Conservation (phyloP, 1,140 invertebrate genomes). For the Oedothorax gibbosus region DNA sequence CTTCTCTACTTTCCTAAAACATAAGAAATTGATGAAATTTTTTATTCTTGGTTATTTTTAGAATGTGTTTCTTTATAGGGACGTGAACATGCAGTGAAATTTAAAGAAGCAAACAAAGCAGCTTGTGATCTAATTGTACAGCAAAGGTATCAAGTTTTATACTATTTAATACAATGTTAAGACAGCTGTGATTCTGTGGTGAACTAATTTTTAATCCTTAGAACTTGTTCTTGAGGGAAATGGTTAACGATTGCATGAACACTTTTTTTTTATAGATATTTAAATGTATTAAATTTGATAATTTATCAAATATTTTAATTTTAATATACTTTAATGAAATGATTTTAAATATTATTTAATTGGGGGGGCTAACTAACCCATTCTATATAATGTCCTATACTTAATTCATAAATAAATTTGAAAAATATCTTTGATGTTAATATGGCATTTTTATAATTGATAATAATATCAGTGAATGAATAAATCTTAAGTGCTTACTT, state of each 20-base stretch:
- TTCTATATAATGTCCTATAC: no score
- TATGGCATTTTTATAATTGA: no score
- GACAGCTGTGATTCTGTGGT: neutral
- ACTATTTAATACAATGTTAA: neutral
- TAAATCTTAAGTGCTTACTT: no score
- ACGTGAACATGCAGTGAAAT: constrained; percentile 70
- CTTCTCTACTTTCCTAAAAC: neutral
- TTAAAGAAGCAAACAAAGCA: constrained; percentile 70
- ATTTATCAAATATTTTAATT: neutral
- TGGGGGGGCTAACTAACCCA: no score
- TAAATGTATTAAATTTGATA: neutral
- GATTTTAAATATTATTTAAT: neutral
- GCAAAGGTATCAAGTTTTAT: constrained; percentile 40
- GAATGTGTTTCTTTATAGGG: constrained; percentile 67
- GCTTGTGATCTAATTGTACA: constrained; percentile 70
- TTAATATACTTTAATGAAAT: neutral
- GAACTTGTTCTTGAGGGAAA: neutral
- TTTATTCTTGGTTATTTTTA: neutral
- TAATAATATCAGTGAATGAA: no score
- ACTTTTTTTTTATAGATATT: neutral
- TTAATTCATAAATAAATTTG: no score
- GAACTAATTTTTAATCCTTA: neutral
- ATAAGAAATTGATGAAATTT: neutral
- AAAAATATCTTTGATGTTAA: no score
- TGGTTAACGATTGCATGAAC: neutral